These are phyloP conservation scores for Centrocercus urophasianus DNA, from an alignment of 2,113 vertebrate species.

Conservation along the genomic window DNA sequence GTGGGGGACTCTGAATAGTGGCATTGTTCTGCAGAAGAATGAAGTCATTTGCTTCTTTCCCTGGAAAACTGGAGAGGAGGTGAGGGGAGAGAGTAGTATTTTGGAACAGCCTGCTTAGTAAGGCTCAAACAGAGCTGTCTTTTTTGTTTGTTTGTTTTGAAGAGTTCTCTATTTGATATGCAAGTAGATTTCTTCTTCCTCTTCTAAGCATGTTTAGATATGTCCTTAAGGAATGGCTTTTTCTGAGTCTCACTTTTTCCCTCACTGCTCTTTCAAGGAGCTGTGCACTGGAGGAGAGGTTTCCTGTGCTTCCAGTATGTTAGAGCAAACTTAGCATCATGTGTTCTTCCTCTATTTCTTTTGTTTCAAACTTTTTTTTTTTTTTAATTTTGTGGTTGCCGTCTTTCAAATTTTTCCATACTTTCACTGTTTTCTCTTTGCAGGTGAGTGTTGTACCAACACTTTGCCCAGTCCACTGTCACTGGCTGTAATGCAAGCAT, in stretches of 20 bases:
- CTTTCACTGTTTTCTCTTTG: not conserved
- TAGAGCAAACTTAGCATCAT: not conserved
- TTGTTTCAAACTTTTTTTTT: not conserved
- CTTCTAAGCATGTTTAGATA: not conserved
- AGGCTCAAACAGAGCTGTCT: not conserved
- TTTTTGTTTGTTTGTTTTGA: not conserved
- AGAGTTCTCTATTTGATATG: not conserved
- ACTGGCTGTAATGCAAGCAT: not conserved
- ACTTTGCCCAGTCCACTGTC: not conserved
- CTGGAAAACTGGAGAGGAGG: not conserved
- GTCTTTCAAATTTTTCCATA: not conserved
- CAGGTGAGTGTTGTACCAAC: not conserved
- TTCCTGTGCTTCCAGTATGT: not conserved
- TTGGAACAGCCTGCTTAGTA: not conserved
- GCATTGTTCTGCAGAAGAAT: constrained; percentile 24
- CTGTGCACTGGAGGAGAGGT: not conserved
- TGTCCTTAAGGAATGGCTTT: not conserved
- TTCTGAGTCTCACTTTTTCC: not conserved
- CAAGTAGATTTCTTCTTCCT: not conserved
- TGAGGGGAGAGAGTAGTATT: not conserved
- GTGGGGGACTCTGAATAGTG: not conserved
- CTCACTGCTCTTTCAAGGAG: not conserved
- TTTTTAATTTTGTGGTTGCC: not conserved
- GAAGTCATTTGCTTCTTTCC: not conserved
- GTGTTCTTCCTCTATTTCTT: not conserved